Percentiles rank a stretch among this genome's conserved stretches.
Evolutionary conservation across 1,140 invertebrate species (phyloP).

Genomic region (Riptortus pedestris): DNA sequence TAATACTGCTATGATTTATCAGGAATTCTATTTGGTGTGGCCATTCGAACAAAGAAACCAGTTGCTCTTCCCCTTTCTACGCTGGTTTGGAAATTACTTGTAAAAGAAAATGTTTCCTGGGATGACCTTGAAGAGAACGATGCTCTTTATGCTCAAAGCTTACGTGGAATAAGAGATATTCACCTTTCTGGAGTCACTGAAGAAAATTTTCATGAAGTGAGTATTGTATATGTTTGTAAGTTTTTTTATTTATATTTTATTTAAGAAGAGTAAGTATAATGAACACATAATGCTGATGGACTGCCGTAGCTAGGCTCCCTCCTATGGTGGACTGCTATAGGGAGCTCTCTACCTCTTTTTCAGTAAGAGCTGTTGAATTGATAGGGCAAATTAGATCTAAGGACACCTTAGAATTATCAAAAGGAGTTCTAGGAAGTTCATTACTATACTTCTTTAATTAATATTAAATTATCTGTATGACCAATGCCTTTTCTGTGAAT

Average conservation of each 20-base stretch:
- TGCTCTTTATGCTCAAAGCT: conserved; percentile 49
- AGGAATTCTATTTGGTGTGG: conserved; percentile 50
- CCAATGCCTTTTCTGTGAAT: too few relatives aligned
- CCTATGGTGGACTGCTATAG: too few relatives aligned
- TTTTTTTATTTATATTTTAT: neutral
- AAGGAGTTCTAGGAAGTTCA: too few relatives aligned
- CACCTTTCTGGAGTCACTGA: conserved; percentile 48
- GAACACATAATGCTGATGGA: too few relatives aligned
- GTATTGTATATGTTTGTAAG: neutral
- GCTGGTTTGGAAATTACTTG: conserved; percentile 54
- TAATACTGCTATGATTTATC: neutral
- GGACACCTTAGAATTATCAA: too few relatives aligned
- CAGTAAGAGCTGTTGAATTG: too few relatives aligned
- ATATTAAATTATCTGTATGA: too few relatives aligned
- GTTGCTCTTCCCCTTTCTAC: conserved; percentile 52
- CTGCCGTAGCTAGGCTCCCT: too few relatives aligned
- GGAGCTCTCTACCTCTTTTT: too few relatives aligned
- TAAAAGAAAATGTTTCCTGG: conserved; percentile 47
- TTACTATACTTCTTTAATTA: too few relatives aligned
- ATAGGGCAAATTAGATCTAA: too few relatives aligned
- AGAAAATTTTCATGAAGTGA: conserved; percentile 51
- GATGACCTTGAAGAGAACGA: conserved; percentile 57
- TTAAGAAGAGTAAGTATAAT: too few relatives aligned
- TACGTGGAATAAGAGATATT: conserved; percentile 48
- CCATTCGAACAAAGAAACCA: conserved; percentile 49